A percentile compares a stretch with the other conserved stretches of the same genome.
phyloP scores from a whole-genome alignment of 2,113 vertebrate genomes.

The Sorex araneus region DNA sequence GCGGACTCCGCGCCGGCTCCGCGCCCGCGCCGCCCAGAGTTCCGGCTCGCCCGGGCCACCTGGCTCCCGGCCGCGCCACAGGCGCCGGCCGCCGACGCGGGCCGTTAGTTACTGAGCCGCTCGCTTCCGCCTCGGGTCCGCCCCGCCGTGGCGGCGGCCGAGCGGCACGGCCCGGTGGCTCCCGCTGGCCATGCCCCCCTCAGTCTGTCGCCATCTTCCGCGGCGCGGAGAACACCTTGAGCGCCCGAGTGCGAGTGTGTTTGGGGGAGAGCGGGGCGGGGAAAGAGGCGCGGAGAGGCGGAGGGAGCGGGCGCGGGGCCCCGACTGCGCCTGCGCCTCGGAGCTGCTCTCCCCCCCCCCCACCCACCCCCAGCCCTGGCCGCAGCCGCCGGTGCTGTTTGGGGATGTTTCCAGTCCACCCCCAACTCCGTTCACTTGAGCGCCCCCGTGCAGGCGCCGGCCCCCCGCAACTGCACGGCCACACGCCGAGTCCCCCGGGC shows the following conservation, averaged over 20 bases:
- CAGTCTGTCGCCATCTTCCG: constrained; percentile 92
- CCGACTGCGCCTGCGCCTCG: constrained; percentile 84
- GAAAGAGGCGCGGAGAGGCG: constrained; percentile 80
- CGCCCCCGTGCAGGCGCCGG: constrained; percentile 67
- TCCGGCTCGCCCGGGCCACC: constrained; percentile 74
- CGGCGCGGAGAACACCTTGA: constrained; percentile 91
- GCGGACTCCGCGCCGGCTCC: constrained; percentile 47
- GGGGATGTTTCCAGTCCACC: constrained; percentile 83
- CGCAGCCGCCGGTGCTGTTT: constrained; percentile 79
- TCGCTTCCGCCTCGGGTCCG: constrained; percentile 85
- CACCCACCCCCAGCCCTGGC: constrained; percentile 63
- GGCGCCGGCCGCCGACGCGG: constrained; percentile 70
- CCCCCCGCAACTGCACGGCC: constrained; percentile 69
- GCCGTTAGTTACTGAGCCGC: constrained; percentile 83
- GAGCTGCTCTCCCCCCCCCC: constrained; percentile 71
- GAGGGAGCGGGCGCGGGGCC: constrained; percentile 79
- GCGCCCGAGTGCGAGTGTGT: constrained; percentile 86
- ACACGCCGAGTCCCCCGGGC: constrained; percentile 66
- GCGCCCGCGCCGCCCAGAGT: constrained; percentile 71
- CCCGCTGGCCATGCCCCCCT: constrained; percentile 86
- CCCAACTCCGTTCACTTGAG: constrained; percentile 83
- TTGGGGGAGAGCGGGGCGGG: constrained; percentile 78
- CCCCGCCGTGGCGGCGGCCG: constrained; percentile 82
- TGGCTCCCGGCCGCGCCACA: constrained; percentile 70
- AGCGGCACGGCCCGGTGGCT: constrained; percentile 81